Base-by-base conservation (phyloP, 2,888 invertebrate species). In the Drosophila borealis region DNA sequence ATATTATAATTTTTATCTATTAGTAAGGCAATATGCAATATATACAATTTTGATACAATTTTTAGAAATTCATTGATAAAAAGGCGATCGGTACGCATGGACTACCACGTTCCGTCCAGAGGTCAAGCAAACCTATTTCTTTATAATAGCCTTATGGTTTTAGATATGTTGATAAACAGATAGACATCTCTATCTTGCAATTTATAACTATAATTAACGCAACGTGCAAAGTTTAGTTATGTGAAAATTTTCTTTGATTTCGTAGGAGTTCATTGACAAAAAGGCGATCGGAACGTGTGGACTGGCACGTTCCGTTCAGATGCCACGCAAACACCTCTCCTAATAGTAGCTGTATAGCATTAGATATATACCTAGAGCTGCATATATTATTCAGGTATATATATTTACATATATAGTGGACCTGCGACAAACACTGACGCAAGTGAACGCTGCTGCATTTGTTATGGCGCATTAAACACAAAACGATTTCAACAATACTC, bases 391-490 rank as follows among this genome's bases (percentile, higher is more conserved):
- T 13, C 25, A 65, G 34, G 3, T 50, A 46, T 17, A 21, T 45
- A 39, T 56, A 13, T 17, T n/a, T 50, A 10, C 39, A 14, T 33
- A 25, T 54, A 29, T 17, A 60, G 56, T 64, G 59, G 34, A 17
- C 44, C 37, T 50, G 56, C 57, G 64, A 45, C 70, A 66, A 60
- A 56, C 62, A 72, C 70, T 87, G 88, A 84, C 85, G 85, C 82
- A 85, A 81, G 74, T 73, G 57, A 53, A 36, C 65, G 59, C 51
- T 55, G 72, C 53, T 79, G 82, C 88, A 77, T 77, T 85, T 71
- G 79, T 71, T 84, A 85, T 83, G 88, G 85, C 88, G 81, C 87
- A 88, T 88, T 85, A 81, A 77, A 69, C 64, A 74, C 76, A 74
- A 69, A 74, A 60, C 64, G 56, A 71, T 84, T 71, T 71, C 65